phyloP scores from a whole-genome alignment of 2,113 vertebrate species.

The Rhinogobius similis region DNA sequence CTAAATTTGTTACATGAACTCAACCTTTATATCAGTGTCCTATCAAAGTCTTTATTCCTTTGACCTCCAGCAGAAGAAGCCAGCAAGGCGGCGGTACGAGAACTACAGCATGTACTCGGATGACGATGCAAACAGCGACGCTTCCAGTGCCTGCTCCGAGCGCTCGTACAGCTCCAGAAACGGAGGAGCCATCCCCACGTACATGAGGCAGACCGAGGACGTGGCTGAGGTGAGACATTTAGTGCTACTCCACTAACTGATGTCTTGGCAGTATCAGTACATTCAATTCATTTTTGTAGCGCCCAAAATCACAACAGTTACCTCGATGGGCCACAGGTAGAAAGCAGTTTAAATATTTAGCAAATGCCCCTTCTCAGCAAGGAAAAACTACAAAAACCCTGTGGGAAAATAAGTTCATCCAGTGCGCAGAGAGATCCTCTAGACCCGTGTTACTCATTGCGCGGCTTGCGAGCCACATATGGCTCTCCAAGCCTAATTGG shows the following conservation, averaged over 20 bases:
- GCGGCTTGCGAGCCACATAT: too few species aligned
- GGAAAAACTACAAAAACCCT: too few species aligned
- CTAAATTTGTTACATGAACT: background rate
- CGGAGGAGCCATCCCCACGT: slow-evolving; percentile 89
- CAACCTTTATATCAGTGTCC: slow-evolving; percentile 8
- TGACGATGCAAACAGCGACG: slow-evolving; percentile 96
- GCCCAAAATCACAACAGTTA: too few species aligned
- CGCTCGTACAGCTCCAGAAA: slow-evolving; percentile 95
- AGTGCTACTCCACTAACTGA: too few species aligned
- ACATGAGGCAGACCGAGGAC: slow-evolving; percentile 95
- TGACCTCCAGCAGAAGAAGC: slow-evolving; percentile 84
- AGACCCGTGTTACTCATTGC: too few species aligned
- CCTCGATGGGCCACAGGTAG: too few species aligned
- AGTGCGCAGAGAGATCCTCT: too few species aligned
- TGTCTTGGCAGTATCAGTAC: background rate
- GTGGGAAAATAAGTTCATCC: too few species aligned
- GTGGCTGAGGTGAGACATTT: slow-evolving; percentile 83
- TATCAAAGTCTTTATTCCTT: background rate
- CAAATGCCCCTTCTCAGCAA: too few species aligned
- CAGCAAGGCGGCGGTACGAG: slow-evolving; percentile 89
- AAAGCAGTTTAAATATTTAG: too few species aligned
- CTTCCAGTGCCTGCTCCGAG: slow-evolving; percentile 95
- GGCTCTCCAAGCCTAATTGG: too few species aligned
- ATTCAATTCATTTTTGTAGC: background rate
- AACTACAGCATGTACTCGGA: slow-evolving; percentile 94